Evolutionary conservation across 2,888 invertebrate genomes (phyloP), one percentile per base, ranked within the genome.

Genomic region (Andrena camellia): DNA sequence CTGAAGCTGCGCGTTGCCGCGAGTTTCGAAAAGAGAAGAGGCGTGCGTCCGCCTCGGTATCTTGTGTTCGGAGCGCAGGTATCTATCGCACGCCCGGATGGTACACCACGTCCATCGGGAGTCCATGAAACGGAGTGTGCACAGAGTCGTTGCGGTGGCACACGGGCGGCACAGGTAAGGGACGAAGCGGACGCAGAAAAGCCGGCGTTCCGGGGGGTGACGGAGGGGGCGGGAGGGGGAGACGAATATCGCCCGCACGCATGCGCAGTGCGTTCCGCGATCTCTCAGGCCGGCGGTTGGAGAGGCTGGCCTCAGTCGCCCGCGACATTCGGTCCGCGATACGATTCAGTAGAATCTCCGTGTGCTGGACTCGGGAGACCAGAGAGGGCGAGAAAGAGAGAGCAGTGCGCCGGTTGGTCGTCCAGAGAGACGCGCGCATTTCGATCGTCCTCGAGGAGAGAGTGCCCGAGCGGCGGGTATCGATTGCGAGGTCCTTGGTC

Each of bases 271-370:
- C 84, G 91, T 91, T 90, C 90, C 87, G 91, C 92, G 87, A 92
- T 92, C 92, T 92, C 90, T 86, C 81, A 86, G 83, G 86, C 90
- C 84, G 89, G 87, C 88, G 90, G 88, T 89, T 90, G 91, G 91
- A 90, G 89, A 88, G 89, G 90, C 87, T 81, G 78, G 89, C 92
- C 91, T 94, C 94, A 94, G 94, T 93, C 93, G 93, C 88, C 93
- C 93, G 94, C 94, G 93, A 94, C 93, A 93, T 93, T 93, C 92
- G 91, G 93, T 90, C 90, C 92, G 93, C 92, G 93, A 92, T 92
- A 93, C 93, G 91, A 92, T 92, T 91, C 89, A 88, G 83, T 68
- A 80, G 52, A 52, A 82, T 82, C 66, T 80, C 68, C 33, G 71
- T 31, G 66, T 29, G 63, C 29, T 59, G 67, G 20, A 74, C 69